phyloP scores from a whole-genome alignment of 2,797 vertebrate genomes.

The Hoplostethus atlanticus region DNA sequence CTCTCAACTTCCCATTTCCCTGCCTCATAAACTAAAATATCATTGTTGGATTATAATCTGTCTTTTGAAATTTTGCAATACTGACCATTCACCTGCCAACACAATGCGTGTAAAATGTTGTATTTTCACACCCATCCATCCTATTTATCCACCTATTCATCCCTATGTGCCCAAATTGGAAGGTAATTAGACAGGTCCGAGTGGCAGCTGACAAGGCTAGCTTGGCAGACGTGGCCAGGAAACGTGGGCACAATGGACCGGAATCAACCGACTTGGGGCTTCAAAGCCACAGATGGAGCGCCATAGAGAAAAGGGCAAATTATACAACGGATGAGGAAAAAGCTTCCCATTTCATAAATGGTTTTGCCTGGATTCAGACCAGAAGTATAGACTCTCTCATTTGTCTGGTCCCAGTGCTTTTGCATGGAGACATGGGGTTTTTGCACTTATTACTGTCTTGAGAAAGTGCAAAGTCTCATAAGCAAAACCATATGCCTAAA shows the following conservation, averaged over 20 bases:
- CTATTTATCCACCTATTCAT: conserved; percentile 53
- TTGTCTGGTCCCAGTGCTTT: conserved; percentile 26
- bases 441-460: neutral
- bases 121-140: conserved; percentile 44
- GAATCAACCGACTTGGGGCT: conserved; percentile 71
- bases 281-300: conserved; percentile 76
- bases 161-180: conserved; percentile 48
- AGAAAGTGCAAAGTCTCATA: neutral
- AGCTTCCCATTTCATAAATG: conserved; percentile 66
- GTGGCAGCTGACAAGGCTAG: conserved; percentile 76
- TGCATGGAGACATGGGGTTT: conserved; percentile 1
- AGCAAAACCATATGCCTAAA: neutral
- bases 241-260: conserved; percentile 70
- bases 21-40: neutral
- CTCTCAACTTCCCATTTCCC: neutral
- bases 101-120: conserved; percentile 36
- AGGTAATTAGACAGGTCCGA: conserved; percentile 76
- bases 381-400: conserved; percentile 39
- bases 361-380: conserved; percentile 65
- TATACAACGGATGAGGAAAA: conserved; percentile 60
- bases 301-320: conserved; percentile 68
- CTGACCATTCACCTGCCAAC: neutral
- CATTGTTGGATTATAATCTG: no score
- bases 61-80: no score
- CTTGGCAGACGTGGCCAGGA: conserved; percentile 82